A percentile compares a stretch with the other conserved stretches of the same genome.
Conservation (phyloP, 2,888 invertebrate species). For the Herminia tarsipennalis region DNA sequence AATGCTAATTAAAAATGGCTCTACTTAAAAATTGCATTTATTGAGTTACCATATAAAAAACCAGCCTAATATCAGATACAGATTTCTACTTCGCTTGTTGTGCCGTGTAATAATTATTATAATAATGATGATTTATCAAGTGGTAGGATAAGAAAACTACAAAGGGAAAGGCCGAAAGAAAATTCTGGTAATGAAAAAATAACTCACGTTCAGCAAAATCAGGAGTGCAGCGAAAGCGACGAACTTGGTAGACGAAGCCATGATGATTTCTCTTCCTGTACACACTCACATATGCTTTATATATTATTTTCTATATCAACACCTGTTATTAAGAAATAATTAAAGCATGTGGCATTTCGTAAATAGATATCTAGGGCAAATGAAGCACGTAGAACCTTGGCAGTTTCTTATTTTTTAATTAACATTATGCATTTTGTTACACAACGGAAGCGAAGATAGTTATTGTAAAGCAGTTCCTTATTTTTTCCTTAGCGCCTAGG, state of each 20-base stretch:
- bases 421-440: neutral
- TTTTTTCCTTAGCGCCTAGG: too few relatives aligned
- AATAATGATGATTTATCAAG: too few relatives aligned
- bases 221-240: conserved; percentile 47
- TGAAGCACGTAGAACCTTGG: conserved; percentile 41
- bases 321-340: conserved; percentile 11
- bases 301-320: conserved; percentile 18
- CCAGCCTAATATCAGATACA: too few relatives aligned
- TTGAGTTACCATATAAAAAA: too few relatives aligned
- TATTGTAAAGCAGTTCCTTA: too few relatives aligned
- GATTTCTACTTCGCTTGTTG: too few relatives aligned
- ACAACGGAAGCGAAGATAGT: neutral
- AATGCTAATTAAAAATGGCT: too few relatives aligned
- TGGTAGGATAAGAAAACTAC: too few relatives aligned
- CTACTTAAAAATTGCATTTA: too few relatives aligned
- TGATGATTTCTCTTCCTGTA: conserved; percentile 32
- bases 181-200: too few relatives aligned
- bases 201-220: conserved; percentile 54
- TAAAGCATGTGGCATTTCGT: conserved; percentile 39
- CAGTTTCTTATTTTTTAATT: neutral
- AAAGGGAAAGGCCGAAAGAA: too few relatives aligned
- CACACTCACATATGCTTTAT: conserved; percentile 23
- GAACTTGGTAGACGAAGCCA: conserved; percentile 57
- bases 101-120: too few relatives aligned
- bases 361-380: conserved; percentile 52